phyloP scores from a whole-genome alignment of 2,113 vertebrate species.

The Tympanuchus pallidicinctus region DNA sequence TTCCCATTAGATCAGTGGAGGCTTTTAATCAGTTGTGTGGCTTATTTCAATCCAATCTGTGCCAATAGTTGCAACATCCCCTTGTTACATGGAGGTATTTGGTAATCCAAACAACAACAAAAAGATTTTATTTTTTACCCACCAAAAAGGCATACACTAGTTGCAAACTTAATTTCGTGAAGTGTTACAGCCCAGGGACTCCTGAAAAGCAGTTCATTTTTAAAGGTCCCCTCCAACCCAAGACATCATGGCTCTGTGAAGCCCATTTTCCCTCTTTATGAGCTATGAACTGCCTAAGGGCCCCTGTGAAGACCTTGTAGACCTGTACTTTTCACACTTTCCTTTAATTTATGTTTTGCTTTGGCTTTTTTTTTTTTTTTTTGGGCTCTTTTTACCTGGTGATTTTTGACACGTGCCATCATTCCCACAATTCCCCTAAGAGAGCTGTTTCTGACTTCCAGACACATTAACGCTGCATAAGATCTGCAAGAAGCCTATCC shows the following conservation, averaged over 20 bases:
- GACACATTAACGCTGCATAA: background rate
- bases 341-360: background rate
- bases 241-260: rapidly evolving
- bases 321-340: background rate
- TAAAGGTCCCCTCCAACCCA: background rate
- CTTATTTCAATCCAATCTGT: background rate
- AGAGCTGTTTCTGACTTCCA: background rate
- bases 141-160: background rate
- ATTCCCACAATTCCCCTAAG: background rate
- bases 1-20: background rate
- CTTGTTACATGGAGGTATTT: background rate
- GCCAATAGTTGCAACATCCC: background rate
- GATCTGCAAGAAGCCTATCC: background rate
- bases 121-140: background rate
- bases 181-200: background rate
- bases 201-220: background rate
- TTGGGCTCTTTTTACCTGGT: background rate
- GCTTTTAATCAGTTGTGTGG: background rate
- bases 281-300: background rate
- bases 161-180: background rate
- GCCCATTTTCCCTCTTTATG: rapidly evolving
- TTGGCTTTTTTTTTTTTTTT: too few species aligned
- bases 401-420: background rate
- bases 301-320: too few species aligned
- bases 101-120: background rate